Evolutionary conservation across 2,888 invertebrate genomes (phyloP).

Genomic region (Acanthococcus lagerstroemiae): DNA sequence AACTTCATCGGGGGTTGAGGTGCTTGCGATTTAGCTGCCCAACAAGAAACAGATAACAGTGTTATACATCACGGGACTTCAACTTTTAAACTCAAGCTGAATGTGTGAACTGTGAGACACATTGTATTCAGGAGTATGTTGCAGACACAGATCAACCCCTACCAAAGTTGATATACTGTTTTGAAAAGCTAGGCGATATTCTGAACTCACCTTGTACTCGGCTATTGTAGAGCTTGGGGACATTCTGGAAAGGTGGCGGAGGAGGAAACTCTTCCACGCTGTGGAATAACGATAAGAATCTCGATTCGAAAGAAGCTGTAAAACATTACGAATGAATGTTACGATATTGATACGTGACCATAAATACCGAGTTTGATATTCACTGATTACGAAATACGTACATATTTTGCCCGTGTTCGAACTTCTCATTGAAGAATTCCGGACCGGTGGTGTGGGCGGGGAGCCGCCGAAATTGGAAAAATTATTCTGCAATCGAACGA

Average conservation of each 20-base stretch:
- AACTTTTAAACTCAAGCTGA: too few species aligned
- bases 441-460: conserved; percentile 45
- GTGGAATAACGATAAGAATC: conserved; percentile 43
- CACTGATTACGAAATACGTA: too few species aligned
- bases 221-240: conserved; percentile 41
- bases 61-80: too few species aligned
- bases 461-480: conserved; percentile 32
- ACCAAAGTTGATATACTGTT: background rate
- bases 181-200: background rate
- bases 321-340: background rate
- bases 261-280: conserved; percentile 43
- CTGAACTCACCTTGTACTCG: conserved; percentile 34
- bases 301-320: conserved; percentile 41
- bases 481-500: conserved; percentile 10
- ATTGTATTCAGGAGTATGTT: background rate
- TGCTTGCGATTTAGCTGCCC: conserved; percentile 26
- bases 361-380: too few species aligned
- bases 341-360: background rate
- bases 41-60: too few species aligned
- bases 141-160: background rate
- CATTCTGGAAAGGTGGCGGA: conserved; percentile 42
- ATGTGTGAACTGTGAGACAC: too few species aligned
- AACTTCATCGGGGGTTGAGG: conserved; percentile 20
- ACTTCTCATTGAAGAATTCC: conserved; percentile 45
- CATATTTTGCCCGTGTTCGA: conserved; percentile 20